Percentiles rank a stretch among this genome's conserved stretches.
Conservation (phyloP, 1,140 invertebrate genomes). For the Zaprionus nigranus region DNA sequence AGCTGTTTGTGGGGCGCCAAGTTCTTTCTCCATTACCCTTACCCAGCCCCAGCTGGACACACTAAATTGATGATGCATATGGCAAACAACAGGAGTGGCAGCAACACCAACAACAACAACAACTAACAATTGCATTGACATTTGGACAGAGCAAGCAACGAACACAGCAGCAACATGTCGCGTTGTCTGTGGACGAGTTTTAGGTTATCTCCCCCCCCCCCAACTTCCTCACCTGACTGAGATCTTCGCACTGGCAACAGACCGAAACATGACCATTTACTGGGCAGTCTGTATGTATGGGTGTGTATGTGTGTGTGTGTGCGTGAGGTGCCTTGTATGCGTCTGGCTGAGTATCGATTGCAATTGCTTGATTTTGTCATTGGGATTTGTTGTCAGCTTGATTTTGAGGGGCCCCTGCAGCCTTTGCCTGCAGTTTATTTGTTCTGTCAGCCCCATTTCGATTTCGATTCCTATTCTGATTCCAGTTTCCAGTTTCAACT, state of each 20-base stretch:
- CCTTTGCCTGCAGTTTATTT: conserved; percentile 54
- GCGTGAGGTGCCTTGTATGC: conserved; percentile 1
- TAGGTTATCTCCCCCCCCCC: background rate
- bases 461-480: background rate
- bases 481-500: background rate
- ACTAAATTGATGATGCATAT: conserved; percentile 78
- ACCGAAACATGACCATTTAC: conserved; percentile 81
- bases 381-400: conserved; percentile 81
- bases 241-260: conserved; percentile 53
- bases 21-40: background rate
- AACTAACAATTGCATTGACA: conserved; percentile 77
- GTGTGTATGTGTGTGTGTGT: conserved; percentile 13
- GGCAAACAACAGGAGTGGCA: conserved; percentile 57
- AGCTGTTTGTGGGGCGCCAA: conserved; percentile 35
- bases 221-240: conserved; percentile 4
- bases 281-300: conserved; percentile 6
- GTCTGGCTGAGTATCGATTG: conserved; percentile 60
- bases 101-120: conserved; percentile 12
- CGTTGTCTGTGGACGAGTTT: conserved; percentile 28
- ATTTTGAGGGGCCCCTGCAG: conserved; percentile 60
- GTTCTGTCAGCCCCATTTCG: conserved; percentile 31
- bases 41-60: conserved; percentile 25
- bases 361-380: conserved; percentile 81
- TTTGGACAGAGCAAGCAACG: conserved; percentile 60
- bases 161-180: conserved; percentile 52